phyloP scores from a whole-genome alignment of 2,888 invertebrate species.

The Malachius bipustulatus region DNA sequence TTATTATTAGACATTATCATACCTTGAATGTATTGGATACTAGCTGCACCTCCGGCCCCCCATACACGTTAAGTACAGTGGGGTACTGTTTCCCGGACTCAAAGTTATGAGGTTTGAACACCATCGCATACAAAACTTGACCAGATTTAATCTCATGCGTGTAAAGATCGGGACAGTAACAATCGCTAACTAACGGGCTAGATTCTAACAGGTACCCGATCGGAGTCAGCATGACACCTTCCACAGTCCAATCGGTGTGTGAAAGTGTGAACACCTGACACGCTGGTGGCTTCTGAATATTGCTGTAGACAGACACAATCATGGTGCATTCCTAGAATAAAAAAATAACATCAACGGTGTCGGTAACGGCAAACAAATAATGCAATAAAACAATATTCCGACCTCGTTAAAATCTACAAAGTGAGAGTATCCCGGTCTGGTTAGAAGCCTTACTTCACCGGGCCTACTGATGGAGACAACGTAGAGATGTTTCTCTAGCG shows the following conservation, averaged over 20 bases:
- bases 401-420: slow-evolving; percentile 70
- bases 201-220: slow-evolving; percentile 62
- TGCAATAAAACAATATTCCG: slow-evolving; percentile 11
- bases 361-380: no score
- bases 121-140: slow-evolving; percentile 70
- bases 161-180: slow-evolving; percentile 61
- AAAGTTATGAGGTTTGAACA: slow-evolving; percentile 73
- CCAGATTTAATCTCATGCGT: slow-evolving; percentile 57
- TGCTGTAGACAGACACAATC: slow-evolving; percentile 74
- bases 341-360: no score
- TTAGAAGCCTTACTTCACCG: slow-evolving; percentile 62
- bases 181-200: slow-evolving; percentile 37
- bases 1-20: no score
- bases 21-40: slow-evolving; percentile 94
- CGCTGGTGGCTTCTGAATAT: slow-evolving; percentile 66
- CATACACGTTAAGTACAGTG: slow-evolving; percentile 92
- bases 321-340: slow-evolving; percentile 57
- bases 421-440: slow-evolving; percentile 76
- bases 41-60: slow-evolving; percentile 95
- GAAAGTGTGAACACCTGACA: slow-evolving; percentile 64
- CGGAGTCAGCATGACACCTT: slow-evolving; percentile 53
- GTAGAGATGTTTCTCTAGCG: slow-evolving; percentile 86
- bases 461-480: slow-evolving; percentile 64
- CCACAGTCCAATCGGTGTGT: slow-evolving; percentile 56
- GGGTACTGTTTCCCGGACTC: slow-evolving; percentile 64